A percentile compares a stretch with the other conserved stretches of the same genome.
Conservation (phyloP, 2,797 vertebrate genomes). For the Basileuterus tristriatus region DNA sequence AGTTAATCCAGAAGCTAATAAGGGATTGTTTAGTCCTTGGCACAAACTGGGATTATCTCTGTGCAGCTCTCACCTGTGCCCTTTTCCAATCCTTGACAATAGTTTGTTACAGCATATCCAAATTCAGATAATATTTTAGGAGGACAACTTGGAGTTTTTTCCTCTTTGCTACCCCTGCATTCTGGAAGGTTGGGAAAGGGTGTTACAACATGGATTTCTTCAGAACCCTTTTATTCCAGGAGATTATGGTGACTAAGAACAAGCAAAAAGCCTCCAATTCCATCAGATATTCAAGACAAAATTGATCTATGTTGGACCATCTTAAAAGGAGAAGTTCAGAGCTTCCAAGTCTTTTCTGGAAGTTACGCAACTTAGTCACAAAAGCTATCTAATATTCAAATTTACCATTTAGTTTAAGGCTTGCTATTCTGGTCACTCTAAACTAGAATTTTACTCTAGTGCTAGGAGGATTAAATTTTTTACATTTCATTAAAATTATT, state of each 20-base stretch:
- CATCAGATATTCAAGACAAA: neutral
- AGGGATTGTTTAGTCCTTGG: neutral
- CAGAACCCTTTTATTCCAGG: neutral
- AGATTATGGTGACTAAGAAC: neutral
- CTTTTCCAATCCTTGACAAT: neutral
- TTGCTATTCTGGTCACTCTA: neutral
- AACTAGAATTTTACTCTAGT: neutral
- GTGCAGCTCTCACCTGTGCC: neutral
- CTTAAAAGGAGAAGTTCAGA: neutral
- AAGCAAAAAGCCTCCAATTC: neutral
- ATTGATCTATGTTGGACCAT: neutral
- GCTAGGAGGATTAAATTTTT: neutral
- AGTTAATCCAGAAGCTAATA: neutral
- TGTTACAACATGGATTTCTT: neutral
- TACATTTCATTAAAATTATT: neutral
- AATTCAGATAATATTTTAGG: neutral
- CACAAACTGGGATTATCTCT: neutral
- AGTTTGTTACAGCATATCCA: neutral
- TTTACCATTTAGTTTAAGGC: neutral
- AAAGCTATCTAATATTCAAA: neutral
- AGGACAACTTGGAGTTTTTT: neutral
- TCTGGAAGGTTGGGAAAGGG: neutral
- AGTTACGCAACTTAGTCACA: neutral
- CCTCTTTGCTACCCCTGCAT: neutral
- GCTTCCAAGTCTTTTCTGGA: neutral